phyloP scores from a whole-genome alignment of 1,140 invertebrate species.

The Stegodyphus mimosarum region DNA sequence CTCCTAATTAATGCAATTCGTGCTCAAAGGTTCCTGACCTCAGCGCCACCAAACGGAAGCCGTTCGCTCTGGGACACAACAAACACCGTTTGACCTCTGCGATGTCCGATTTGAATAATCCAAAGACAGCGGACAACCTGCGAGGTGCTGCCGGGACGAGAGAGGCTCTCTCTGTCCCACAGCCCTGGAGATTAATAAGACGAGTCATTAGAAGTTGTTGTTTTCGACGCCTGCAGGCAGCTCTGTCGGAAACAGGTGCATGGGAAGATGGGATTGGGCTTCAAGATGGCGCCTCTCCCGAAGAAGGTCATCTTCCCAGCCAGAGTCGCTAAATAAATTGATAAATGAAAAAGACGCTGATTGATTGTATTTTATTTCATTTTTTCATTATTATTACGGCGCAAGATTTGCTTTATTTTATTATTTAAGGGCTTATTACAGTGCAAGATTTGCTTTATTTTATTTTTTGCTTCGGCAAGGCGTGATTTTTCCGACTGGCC shows the following conservation, averaged over 20 bases:
- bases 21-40: slow-evolving; percentile 28
- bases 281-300: background rate
- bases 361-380: slow-evolving; percentile 15
- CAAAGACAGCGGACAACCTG: background rate
- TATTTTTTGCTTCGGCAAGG: background rate
- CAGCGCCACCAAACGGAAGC: slow-evolving; percentile 26
- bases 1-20: too few relatives aligned
- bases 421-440: too few relatives aligned
- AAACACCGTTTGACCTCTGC: slow-evolving; percentile 15
- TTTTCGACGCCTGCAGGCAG: slow-evolving; percentile 8
- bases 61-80: background rate
- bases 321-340: slow-evolving; percentile 21
- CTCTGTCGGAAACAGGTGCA: slow-evolving; percentile 43
- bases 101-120: background rate
- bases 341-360: slow-evolving; percentile 45
- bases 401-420: slow-evolving; percentile 1
- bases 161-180: slow-evolving; percentile 30
- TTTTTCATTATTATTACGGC: background rate
- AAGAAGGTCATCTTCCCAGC: slow-evolving; percentile 54
- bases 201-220: too few relatives aligned
- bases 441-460: background rate
- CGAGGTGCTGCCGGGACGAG: background rate
- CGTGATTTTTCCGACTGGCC: background rate
- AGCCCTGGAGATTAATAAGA: slow-evolving; percentile 47
- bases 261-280: slow-evolving; percentile 15